Evolutionary conservation across 2,888 invertebrate genomes (phyloP).

Genomic region (Cephalotes varians): DNA sequence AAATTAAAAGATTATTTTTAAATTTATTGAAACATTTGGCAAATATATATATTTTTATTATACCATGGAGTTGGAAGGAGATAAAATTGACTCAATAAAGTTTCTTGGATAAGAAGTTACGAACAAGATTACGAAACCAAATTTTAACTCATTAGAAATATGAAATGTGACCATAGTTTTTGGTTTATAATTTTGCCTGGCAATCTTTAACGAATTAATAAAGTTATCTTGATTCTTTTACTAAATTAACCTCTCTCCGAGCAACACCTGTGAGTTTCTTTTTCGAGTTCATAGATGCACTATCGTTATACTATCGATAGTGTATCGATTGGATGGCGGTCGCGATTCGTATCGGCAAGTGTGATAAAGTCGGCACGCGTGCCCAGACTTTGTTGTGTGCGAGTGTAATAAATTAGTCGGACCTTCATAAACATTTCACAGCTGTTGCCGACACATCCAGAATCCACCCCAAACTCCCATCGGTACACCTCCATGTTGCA

Average conservation of each 20-base stretch:
- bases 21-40: not conserved
- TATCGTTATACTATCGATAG: conserved; percentile 57
- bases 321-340: conserved; percentile 68
- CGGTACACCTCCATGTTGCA: conserved; percentile 60
- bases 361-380: conserved; percentile 73
- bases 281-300: conserved; percentile 44
- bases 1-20: not conserved
- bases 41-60: conserved; percentile 3
- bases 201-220: conserved; percentile 27
- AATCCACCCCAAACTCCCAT: conserved; percentile 58
- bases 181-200: conserved; percentile 13
- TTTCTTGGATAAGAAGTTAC: not conserved
- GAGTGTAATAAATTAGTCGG: conserved; percentile 84
- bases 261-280: conserved; percentile 41
- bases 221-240: conserved; percentile 12
- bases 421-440: conserved; percentile 85
- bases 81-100: not conserved
- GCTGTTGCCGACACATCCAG: conserved; percentile 83
- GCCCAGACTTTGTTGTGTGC: conserved; percentile 56
- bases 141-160: conserved; percentile 28
- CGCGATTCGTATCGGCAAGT: conserved; percentile 57
- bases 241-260: not conserved
- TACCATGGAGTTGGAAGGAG: not conserved
- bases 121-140: not conserved
- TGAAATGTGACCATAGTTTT: conserved; percentile 30